Conservation (phyloP, 2,113 vertebrate species). For the Cynopterus brachyotis region DNA sequence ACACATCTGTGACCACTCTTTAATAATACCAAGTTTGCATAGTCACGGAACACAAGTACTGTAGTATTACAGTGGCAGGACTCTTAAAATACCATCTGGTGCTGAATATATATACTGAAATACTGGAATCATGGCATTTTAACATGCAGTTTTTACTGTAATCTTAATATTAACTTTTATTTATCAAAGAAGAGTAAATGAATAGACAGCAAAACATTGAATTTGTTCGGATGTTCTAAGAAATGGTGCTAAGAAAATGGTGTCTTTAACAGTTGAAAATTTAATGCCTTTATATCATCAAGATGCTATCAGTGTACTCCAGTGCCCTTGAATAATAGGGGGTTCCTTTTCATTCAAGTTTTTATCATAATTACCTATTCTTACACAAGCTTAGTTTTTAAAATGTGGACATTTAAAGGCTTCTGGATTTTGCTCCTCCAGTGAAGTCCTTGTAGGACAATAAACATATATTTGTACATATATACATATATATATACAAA, state of each 20-base stretch:
- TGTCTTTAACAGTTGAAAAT: conserved; percentile 86
- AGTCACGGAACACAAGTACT: conserved; percentile 82
- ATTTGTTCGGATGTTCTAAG: conserved; percentile 88
- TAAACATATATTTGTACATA: conserved; percentile 73
- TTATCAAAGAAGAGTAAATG: conserved; percentile 77
- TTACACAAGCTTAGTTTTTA: conserved; percentile 83
- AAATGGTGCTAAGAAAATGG: conserved; percentile 92
- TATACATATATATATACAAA: background rate
- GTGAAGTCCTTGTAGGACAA: conserved; percentile 82
- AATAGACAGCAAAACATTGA: conserved; percentile 89
- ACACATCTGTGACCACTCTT: conserved; percentile 86
- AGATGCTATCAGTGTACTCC: conserved; percentile 78
- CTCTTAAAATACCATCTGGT: conserved; percentile 90
- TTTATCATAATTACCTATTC: conserved; percentile 79
- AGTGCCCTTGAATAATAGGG: conserved; percentile 73
- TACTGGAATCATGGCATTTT: conserved; percentile 92
- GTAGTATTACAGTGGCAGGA: conserved; percentile 83
- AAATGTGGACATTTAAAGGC: conserved; percentile 81
- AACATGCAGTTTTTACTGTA: conserved; percentile 86
- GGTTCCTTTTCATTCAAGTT: conserved; percentile 77
- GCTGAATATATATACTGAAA: conserved; percentile 92
- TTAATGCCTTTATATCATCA: conserved; percentile 88
- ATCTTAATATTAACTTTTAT: conserved; percentile 85
- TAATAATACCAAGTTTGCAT: conserved; percentile 84
- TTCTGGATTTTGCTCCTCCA: conserved; percentile 82